Percentiles rank a stretch among this genome's conserved stretches.
These are phyloP conservation scores for Caradrina kadenii DNA, from an alignment of 2,888 invertebrate genomes.

Conservation along the genomic window DNA sequence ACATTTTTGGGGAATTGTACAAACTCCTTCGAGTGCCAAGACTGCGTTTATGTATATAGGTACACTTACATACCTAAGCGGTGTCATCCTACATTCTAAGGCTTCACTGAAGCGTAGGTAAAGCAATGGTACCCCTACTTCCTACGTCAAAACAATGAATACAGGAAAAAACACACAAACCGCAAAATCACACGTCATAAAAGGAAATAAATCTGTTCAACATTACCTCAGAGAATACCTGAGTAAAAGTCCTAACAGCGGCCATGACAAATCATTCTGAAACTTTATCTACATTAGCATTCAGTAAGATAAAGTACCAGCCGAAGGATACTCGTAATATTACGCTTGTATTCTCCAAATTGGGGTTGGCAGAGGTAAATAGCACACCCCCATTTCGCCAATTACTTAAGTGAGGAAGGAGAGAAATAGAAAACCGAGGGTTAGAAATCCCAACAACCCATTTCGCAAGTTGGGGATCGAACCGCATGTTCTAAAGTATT, in stretches of 20 bases:
- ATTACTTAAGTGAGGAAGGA: too few species aligned
- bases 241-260: slow-evolving; percentile 6
- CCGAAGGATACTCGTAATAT: neutral
- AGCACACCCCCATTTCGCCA: too few species aligned
- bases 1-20: too few species aligned
- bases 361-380: neutral
- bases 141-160: neutral
- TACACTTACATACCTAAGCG: too few species aligned
- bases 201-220: slow-evolving; percentile 6
- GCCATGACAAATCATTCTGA: neutral
- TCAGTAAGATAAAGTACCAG: slow-evolving; percentile 9
- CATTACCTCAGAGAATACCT: slow-evolving; percentile 13
- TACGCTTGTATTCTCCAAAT: neutral
- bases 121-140: neutral
- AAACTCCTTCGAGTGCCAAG: too few species aligned
- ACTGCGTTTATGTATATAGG: too few species aligned
- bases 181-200: neutral
- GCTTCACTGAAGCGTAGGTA: too few species aligned
- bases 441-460: too few species aligned
- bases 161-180: slow-evolving; percentile 2
- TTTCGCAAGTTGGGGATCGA: too few species aligned
- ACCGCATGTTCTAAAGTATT: too few species aligned
- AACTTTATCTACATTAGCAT: slow-evolving; percentile 3
- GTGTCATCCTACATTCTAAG: too few species aligned
- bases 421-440: too few species aligned